Percentiles rank a stretch among this genome's conserved stretches.
These are phyloP conservation scores for Magallana angulata DNA, from an alignment of 1,140 invertebrate species.

Conservation along the genomic window DNA sequence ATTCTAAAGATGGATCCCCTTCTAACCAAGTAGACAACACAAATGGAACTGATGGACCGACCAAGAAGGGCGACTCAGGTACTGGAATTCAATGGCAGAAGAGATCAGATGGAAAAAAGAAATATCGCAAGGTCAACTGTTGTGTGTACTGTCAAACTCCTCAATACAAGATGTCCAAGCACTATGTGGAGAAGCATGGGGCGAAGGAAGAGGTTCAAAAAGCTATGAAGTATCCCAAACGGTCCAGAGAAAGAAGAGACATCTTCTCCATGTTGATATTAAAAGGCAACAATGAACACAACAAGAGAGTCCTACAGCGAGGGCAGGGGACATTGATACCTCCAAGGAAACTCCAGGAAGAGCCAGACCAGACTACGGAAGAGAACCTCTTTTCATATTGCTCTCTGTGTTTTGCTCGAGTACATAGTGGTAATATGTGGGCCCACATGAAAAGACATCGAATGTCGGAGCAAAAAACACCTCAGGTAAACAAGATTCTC, in stretches of 20 bases:
- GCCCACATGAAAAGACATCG: neutral
- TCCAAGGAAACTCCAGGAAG: conserved; percentile 1
- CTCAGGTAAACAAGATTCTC: neutral
- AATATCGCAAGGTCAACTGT: neutral
- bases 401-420: neutral
- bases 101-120: neutral
- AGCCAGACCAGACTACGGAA: neutral
- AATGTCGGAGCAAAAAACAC: neutral
- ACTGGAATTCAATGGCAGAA: neutral
- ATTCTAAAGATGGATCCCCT: neutral
- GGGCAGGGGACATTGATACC: neutral
- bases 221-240: neutral
- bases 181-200: neutral
- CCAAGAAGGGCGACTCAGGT: neutral
- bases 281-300: conserved; percentile 18
- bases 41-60: neutral
- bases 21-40: neutral
- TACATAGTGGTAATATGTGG: neutral
- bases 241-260: neutral
- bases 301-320: neutral
- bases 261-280: neutral
- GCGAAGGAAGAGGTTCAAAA: neutral
- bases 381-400: neutral
- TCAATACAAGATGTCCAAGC: neutral
- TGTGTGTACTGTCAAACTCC: neutral